Percentiles rank a stretch among this genome's conserved stretches.
Evolutionary conservation across 2,888 invertebrate genomes (phyloP).

Genomic region (Scrobipalpa atriplicella): DNA sequence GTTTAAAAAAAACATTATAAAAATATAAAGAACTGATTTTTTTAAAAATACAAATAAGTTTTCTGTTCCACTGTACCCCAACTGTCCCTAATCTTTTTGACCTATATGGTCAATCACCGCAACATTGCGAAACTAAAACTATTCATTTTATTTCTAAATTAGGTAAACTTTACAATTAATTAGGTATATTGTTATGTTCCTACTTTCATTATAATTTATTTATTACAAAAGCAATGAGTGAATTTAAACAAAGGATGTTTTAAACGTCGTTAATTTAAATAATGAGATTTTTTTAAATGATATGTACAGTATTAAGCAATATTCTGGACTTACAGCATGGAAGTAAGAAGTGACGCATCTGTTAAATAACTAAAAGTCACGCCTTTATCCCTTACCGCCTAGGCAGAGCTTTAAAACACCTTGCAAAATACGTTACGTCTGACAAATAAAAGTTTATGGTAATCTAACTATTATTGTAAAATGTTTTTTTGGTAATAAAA

Average conservation of each 20-base stretch:
- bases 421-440: background rate
- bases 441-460: background rate
- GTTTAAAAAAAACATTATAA: no score
- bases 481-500: no score
- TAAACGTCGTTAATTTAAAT: background rate
- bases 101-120: background rate
- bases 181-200: background rate
- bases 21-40: no score
- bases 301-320: background rate
- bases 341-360: no score
- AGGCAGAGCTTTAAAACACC: background rate
- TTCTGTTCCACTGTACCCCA: no score
- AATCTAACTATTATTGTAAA: no score
- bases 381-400: background rate
- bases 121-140: background rate
- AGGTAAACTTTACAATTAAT: background rate
- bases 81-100: slow-evolving; percentile 1
- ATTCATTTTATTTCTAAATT: background rate
- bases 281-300: background rate
- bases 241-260: background rate
- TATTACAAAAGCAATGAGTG: background rate
- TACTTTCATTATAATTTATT: background rate
- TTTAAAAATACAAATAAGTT: no score
- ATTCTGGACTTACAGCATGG: background rate
- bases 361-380: background rate